A percentile compares a stretch with the other conserved stretches of the same genome.
phyloP scores from a whole-genome alignment of 2,888 invertebrate genomes.

The Andrena flavipes region DNA sequence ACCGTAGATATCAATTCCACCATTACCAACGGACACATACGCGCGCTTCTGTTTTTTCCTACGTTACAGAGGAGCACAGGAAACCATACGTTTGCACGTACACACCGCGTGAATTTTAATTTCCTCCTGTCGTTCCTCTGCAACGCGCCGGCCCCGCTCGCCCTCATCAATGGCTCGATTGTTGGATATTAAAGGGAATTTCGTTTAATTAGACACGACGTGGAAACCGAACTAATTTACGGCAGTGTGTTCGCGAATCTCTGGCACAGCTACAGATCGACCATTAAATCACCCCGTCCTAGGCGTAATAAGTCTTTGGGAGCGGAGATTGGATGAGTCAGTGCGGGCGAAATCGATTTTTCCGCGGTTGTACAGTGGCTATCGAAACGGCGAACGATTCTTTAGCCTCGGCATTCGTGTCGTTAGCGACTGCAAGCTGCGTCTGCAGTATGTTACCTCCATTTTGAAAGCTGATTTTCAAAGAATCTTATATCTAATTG shows the following conservation, averaged over 20 bases:
- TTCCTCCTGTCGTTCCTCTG: background rate
- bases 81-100: too few relatives aligned
- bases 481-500: too few relatives aligned
- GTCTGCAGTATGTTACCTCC: background rate
- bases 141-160: background rate
- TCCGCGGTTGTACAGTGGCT: background rate
- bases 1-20: too few relatives aligned
- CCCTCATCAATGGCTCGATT: background rate
- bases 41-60: too few relatives aligned
- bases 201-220: conserved; percentile 28
- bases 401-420: background rate
- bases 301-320: conserved; percentile 33
- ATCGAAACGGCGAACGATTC: background rate
- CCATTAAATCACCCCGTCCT: conserved; percentile 25
- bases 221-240: conserved; percentile 24
- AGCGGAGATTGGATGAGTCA: conserved; percentile 30
- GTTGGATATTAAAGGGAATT: background rate
- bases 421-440: background rate
- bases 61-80: too few relatives aligned
- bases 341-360: conserved; percentile 12
- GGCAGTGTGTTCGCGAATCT: background rate
- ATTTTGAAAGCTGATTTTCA: too few relatives aligned
- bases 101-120: background rate
- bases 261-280: conserved; percentile 5
- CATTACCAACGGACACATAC: too few relatives aligned